Conservation (phyloP, 2,113 vertebrate species). For the Nanorana parkeri region DNA sequence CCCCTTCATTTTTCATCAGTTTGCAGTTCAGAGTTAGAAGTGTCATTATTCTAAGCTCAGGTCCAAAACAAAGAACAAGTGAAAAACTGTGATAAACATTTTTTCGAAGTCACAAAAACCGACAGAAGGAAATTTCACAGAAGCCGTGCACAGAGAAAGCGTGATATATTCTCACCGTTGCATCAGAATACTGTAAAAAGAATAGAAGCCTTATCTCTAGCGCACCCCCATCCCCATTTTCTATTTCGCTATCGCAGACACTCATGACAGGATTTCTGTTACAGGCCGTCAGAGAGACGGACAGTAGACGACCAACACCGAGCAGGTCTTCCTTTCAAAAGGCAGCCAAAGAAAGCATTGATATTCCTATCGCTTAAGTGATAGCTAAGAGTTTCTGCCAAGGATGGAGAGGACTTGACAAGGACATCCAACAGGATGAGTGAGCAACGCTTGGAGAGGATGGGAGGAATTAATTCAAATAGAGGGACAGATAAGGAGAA, state of each 20-base stretch:
- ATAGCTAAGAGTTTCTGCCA: slow-evolving; percentile 45
- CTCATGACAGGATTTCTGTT: slow-evolving; percentile 11
- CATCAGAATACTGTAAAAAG: background rate
- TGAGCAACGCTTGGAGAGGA: slow-evolving; percentile 35
- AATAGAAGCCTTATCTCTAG: slow-evolving; percentile 25
- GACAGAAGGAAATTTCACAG: background rate
- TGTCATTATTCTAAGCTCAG: background rate
- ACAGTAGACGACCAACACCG: slow-evolving; percentile 37
- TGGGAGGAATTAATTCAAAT: slow-evolving; percentile 41
- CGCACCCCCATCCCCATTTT: background rate
- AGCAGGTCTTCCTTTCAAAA: slow-evolving; percentile 2
- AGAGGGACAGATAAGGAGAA: slow-evolving; percentile 48
- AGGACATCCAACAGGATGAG: slow-evolving; percentile 51
- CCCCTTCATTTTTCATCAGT: background rate
- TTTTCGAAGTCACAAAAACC: background rate
- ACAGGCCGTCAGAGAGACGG: slow-evolving; percentile 19
- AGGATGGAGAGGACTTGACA: slow-evolving; percentile 48
- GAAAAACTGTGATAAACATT: background rate
- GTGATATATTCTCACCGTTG: slow-evolving; percentile 34
- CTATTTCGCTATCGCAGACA: slow-evolving; percentile 24
- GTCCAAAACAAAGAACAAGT: background rate
- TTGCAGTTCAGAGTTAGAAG: background rate
- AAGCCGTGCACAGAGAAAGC: background rate
- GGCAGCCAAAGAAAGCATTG: slow-evolving; percentile 45
- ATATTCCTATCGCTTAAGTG: slow-evolving; percentile 50